A percentile compares a stretch with the other conserved stretches of the same genome.
Evolutionary conservation across 2,888 invertebrate species (phyloP).

Genomic region (Cephus spinipes): DNA sequence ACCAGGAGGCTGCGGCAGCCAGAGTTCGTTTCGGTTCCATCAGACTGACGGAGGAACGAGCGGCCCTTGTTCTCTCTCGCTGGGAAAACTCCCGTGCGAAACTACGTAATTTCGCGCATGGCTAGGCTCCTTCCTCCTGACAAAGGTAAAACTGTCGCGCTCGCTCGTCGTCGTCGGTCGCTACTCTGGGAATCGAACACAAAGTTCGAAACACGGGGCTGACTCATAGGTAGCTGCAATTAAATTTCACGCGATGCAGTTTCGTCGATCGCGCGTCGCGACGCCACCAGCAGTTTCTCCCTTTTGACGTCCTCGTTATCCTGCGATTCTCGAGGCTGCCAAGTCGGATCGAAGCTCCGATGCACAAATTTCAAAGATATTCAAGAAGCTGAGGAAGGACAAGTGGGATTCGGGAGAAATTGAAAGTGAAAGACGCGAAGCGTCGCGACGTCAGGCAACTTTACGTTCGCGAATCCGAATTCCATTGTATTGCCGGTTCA

Average conservation of each 20-base stretch:
- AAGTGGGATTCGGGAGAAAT: background rate
- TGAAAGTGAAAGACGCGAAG: background rate
- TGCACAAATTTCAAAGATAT: too few relatives aligned
- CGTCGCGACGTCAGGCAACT: background rate
- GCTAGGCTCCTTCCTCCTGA: conserved; percentile 41
- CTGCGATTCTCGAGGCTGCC: too few relatives aligned
- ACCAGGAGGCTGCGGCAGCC: background rate
- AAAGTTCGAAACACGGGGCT: conserved; percentile 6
- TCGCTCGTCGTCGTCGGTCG: conserved; percentile 21
- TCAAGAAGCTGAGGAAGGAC: too few relatives aligned
- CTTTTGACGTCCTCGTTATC: too few relatives aligned
- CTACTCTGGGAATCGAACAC: conserved; percentile 12
- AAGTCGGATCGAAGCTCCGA: too few relatives aligned
- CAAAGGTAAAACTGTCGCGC: conserved; percentile 36
- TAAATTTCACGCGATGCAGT: conserved; percentile 45
- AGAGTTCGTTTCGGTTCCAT: background rate
- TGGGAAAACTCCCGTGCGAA: conserved; percentile 28
- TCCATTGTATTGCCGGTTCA: conserved; percentile 18
- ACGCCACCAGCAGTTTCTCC: too few relatives aligned
- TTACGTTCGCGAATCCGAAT: too few relatives aligned
- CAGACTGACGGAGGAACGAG: background rate
- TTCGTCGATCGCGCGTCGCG: too few relatives aligned
- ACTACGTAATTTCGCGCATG: conserved; percentile 58
- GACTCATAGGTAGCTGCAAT: conserved; percentile 31
- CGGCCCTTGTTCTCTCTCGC: conserved; percentile 3